Evolutionary conservation across 2,888 invertebrate species (phyloP).

Genomic region (Embidobia sp.): DNA sequence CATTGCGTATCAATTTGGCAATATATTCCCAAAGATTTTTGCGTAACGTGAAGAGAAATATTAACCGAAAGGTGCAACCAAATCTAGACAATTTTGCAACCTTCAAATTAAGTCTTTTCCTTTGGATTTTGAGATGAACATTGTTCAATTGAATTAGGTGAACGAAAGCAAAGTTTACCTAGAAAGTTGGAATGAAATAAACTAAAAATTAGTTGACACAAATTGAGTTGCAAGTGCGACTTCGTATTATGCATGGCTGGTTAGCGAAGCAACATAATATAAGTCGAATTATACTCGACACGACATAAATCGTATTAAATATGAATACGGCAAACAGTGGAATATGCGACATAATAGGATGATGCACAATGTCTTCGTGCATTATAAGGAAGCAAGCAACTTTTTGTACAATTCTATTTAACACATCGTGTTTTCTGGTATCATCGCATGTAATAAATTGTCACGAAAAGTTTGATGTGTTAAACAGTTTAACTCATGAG

Average conservation of each 20-base stretch:
- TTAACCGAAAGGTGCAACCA: too few relatives aligned
- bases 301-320: conserved; percentile 35
- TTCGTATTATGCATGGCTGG: conserved; percentile 19
- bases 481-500: neutral
- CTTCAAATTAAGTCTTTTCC: too few relatives aligned
- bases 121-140: too few relatives aligned
- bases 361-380: conserved; percentile 10
- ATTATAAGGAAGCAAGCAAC: conserved; percentile 13
- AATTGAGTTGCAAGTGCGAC: conserved; percentile 15
- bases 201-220: conserved; percentile 1
- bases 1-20: too few relatives aligned
- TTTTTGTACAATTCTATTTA: conserved; percentile 12
- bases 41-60: too few relatives aligned
- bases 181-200: neutral
- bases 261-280: conserved; percentile 29
- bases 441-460: neutral
- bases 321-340: conserved; percentile 29
- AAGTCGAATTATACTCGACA: conserved; percentile 36
- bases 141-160: too few relatives aligned
- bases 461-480: too few relatives aligned
- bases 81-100: too few relatives aligned
- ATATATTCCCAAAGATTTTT: too few relatives aligned
- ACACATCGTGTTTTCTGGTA: neutral
- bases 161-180: too few relatives aligned
- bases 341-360: conserved; percentile 29